A percentile compares a stretch with the other conserved stretches of the same genome.
phyloP scores from a whole-genome alignment of 2,888 invertebrate genomes.

The Clanis bilineata region DNA sequence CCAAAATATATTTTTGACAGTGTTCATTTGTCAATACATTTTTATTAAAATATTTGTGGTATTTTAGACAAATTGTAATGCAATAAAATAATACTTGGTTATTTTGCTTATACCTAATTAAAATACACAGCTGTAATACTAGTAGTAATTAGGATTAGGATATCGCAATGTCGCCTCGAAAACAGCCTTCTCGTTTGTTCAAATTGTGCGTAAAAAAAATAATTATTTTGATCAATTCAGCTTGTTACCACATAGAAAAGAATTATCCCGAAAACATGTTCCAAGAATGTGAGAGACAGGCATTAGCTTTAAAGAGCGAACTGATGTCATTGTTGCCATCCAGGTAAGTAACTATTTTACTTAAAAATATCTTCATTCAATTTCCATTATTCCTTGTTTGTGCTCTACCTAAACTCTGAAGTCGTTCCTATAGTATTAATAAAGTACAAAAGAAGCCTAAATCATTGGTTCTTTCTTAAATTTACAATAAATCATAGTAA shows the following conservation, averaged over 20 bases:
- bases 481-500: no score
- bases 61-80: background rate
- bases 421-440: no score
- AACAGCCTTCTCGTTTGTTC: slow-evolving; percentile 69
- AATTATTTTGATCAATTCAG: slow-evolving; percentile 67
- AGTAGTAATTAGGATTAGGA: background rate
- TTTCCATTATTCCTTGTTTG: no score
- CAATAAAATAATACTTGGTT: background rate
- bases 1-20: background rate
- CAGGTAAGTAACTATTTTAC: slow-evolving; percentile 67
- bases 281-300: slow-evolving; percentile 60
- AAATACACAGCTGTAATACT: slow-evolving; percentile 1
- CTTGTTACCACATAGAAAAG: slow-evolving; percentile 71
- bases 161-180: slow-evolving; percentile 66
- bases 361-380: no score
- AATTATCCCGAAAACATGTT: slow-evolving; percentile 61
- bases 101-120: background rate
- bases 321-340: slow-evolving; percentile 68
- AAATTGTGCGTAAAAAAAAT: slow-evolving; percentile 66
- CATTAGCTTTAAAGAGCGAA: slow-evolving; percentile 57
- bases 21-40: no score
- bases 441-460: no score
- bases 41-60: background rate
- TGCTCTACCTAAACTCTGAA: no score
- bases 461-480: no score